Conservation (phyloP, 2,113 vertebrate genomes). For the Geococcyx californianus region DNA sequence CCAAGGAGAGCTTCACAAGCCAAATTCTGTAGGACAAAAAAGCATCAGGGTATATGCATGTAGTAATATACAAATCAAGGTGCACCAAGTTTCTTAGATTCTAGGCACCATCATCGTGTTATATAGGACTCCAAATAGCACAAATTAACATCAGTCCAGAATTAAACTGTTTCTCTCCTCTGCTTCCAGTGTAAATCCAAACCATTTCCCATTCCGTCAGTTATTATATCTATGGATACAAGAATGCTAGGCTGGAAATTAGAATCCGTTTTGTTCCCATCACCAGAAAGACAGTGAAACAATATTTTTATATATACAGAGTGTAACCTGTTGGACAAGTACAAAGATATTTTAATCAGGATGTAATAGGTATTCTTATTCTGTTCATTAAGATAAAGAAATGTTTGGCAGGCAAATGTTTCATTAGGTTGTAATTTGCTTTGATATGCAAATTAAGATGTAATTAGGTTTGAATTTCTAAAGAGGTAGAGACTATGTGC, state of each 20-base stretch:
- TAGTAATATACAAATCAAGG: not conserved
- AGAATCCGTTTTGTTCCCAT: slow-evolving; percentile 21
- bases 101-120: not conserved
- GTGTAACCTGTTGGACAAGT: slow-evolving; percentile 46
- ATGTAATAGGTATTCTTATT: slow-evolving; percentile 65
- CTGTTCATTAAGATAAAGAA: slow-evolving; percentile 79
- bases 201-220: not conserved
- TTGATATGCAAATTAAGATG: slow-evolving; percentile 80
- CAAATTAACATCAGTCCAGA: not conserved
- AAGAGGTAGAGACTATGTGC: slow-evolving; percentile 63
- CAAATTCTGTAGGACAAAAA: not conserved
- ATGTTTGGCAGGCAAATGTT: slow-evolving; percentile 73
- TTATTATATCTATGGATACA: not conserved
- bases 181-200: not conserved
- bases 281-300: not conserved
- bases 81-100: not conserved
- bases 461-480: slow-evolving; percentile 79
- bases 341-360: slow-evolving; percentile 68
- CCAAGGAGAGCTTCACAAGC: not conserved
- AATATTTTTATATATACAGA: slow-evolving; percentile 3
- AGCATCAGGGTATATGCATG: rapidly evolving
- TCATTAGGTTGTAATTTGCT: slow-evolving; percentile 80
- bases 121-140: not conserved
- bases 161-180: not conserved
- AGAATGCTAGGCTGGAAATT: slow-evolving; percentile 1